Conservation (phyloP, 2,888 invertebrate species). For the Oegoconia quadripuncta region DNA sequence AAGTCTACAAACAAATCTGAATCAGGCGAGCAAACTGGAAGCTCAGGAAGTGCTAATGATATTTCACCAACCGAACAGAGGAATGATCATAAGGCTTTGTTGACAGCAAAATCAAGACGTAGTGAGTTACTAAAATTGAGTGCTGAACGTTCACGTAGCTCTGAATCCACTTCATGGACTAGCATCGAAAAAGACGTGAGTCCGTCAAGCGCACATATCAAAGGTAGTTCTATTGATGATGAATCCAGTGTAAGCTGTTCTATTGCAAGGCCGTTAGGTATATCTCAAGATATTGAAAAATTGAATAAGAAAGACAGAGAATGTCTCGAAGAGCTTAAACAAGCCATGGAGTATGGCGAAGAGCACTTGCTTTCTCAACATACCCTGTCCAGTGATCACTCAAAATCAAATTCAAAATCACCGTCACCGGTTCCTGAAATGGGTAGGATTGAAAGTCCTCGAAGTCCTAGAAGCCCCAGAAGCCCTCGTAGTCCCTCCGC, state of each 20-base stretch:
- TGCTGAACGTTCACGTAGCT: conserved; percentile 87
- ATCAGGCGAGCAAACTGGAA: conserved; percentile 63
- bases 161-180: conserved; percentile 89
- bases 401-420: conserved; percentile 68
- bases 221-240: conserved; percentile 83
- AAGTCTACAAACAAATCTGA: conserved; percentile 63
- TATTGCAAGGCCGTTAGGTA: conserved; percentile 87
- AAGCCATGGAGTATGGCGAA: conserved; percentile 77
- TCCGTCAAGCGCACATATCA: conserved; percentile 80
- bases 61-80: conserved; percentile 61
- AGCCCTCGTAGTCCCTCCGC: conserved; percentile 43
- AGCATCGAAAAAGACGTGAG: conserved; percentile 86
- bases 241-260: conserved; percentile 89
- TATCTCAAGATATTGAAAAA: conserved; percentile 85
- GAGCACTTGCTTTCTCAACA: conserved; percentile 67
- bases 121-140: conserved; percentile 82
- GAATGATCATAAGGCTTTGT: conserved; percentile 52
- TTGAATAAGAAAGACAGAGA: conserved; percentile 82
- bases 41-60: conserved; percentile 65
- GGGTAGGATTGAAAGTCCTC: conserved; percentile 60
- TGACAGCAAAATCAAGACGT: conserved; percentile 71
- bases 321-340: conserved; percentile 79
- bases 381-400: conserved; percentile 68
- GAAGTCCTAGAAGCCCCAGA: too few species aligned
- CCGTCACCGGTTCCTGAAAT: conserved; percentile 61